Conservation (phyloP, 2,888 invertebrate genomes). For the Ophion costatus region DNA sequence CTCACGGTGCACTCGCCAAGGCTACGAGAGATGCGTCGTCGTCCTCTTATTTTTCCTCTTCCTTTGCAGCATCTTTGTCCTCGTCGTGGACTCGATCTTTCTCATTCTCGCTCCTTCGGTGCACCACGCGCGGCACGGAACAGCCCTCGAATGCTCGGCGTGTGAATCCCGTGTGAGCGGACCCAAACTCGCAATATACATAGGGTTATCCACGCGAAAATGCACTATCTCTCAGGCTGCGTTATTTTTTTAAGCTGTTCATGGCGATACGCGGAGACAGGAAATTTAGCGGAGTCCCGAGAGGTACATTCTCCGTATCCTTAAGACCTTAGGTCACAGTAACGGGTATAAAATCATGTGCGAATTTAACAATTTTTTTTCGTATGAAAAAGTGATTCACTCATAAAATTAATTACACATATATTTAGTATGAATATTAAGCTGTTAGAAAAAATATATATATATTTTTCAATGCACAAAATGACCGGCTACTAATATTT, state of each 20-base stretch:
- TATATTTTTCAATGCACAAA: too few relatives aligned
- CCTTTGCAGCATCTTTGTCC: conserved; percentile 39
- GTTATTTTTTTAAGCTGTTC: neutral
- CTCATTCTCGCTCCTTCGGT: conserved; percentile 54
- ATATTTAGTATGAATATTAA: too few relatives aligned
- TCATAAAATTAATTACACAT: too few relatives aligned
- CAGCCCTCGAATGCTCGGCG: conserved; percentile 43
- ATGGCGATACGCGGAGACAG: too few relatives aligned
- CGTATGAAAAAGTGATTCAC: too few relatives aligned
- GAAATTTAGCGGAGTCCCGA: too few relatives aligned
- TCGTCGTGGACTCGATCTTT: conserved; percentile 55
- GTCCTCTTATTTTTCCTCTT: conserved; percentile 27
- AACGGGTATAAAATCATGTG: too few relatives aligned
- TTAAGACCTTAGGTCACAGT: too few relatives aligned
- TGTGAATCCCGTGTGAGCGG: conserved; percentile 55
- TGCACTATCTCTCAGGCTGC: neutral
- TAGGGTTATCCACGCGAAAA: neutral
- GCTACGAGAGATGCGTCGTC: conserved; percentile 55
- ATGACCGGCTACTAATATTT: too few relatives aligned
- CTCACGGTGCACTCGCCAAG: conserved; percentile 53
- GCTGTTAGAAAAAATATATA: too few relatives aligned
- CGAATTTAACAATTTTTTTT: too few relatives aligned
- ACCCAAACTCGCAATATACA: conserved; percentile 17
- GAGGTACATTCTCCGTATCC: too few relatives aligned
- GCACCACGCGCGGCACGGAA: conserved; percentile 42